phyloP scores from a whole-genome alignment of 2,888 invertebrate species.

The Odontocerum albicorne region DNA sequence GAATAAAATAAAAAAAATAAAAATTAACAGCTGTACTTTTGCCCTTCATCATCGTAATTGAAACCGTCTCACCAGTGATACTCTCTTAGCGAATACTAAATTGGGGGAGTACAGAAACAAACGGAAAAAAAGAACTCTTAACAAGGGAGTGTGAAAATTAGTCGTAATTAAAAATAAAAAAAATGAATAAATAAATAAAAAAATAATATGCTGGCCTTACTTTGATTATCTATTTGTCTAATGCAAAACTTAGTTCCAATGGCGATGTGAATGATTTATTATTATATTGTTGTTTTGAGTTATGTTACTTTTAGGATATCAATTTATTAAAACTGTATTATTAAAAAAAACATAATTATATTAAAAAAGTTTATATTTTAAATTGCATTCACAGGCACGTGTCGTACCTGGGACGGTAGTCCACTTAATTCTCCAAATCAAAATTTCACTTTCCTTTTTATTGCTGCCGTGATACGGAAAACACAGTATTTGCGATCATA shows the following conservation, averaged over 20 bases:
- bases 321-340: conserved; percentile 31
- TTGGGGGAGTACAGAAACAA: no score
- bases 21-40: no score
- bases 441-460: no score
- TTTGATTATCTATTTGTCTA: conserved; percentile 25
- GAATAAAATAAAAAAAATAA: no score
- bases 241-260: conserved; percentile 26
- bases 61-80: no score
- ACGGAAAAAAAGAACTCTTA: not conserved
- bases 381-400: conserved; percentile 22
- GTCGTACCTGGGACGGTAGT: not conserved
- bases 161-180: conserved; percentile 20
- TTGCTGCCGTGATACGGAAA: no score
- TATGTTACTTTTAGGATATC: conserved; percentile 30
- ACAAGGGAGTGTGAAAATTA: conserved; percentile 23
- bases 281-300: conserved; percentile 20
- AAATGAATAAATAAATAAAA: conserved; percentile 16
- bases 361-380: conserved; percentile 27
- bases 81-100: no score
- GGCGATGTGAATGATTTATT: conserved; percentile 19
- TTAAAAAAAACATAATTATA: conserved; percentile 28
- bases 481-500: no score
- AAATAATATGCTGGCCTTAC: conserved; percentile 25
- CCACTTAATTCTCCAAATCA: no score
- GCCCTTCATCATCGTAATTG: no score